phyloP scores from a whole-genome alignment of 2,113 vertebrate species.

The Lamprotornis superbus region DNA sequence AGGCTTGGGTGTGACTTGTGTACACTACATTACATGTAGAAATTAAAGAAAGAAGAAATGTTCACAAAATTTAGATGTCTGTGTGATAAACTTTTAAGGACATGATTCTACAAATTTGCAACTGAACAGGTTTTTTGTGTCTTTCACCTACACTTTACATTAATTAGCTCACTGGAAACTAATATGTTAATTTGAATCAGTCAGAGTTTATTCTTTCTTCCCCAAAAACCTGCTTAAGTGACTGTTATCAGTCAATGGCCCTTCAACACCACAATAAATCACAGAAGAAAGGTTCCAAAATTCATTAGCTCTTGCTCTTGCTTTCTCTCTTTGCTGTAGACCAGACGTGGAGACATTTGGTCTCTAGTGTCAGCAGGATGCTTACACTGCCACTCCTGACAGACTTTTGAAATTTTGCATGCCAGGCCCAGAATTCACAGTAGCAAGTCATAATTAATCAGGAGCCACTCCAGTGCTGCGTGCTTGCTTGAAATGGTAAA shows the following conservation, averaged over 20 bases:
- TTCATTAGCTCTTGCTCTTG: slow-evolving; percentile 9
- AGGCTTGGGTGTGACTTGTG: background rate
- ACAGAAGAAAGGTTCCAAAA: slow-evolving; percentile 1
- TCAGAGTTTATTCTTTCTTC: slow-evolving; percentile 13
- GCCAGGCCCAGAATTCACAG: slow-evolving; percentile 22
- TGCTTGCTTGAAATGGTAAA: slow-evolving; percentile 41
- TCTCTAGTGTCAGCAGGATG: background rate
- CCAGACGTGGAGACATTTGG: background rate
- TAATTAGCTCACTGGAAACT: slow-evolving; percentile 13
- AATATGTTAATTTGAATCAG: slow-evolving; percentile 25
- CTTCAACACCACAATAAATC: slow-evolving; percentile 43
- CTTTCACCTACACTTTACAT: background rate
- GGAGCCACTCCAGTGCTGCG: background rate
- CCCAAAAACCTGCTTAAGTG: background rate
- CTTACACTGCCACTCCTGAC: background rate
- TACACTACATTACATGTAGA: background rate
- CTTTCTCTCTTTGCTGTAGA: slow-evolving; percentile 17
- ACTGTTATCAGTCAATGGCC: slow-evolving; percentile 36
- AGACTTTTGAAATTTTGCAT: background rate
- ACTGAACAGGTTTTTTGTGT: background rate
- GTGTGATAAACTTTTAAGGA: background rate
- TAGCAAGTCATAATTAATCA: slow-evolving; percentile 36
- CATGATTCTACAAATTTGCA: background rate
- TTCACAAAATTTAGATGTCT: background rate
- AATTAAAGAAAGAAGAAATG: background rate